These are phyloP conservation scores for Mastigias papua DNA, from an alignment of 30 jellyfish, hydroid and myxozoan species.

Conservation along the genomic window DNA sequence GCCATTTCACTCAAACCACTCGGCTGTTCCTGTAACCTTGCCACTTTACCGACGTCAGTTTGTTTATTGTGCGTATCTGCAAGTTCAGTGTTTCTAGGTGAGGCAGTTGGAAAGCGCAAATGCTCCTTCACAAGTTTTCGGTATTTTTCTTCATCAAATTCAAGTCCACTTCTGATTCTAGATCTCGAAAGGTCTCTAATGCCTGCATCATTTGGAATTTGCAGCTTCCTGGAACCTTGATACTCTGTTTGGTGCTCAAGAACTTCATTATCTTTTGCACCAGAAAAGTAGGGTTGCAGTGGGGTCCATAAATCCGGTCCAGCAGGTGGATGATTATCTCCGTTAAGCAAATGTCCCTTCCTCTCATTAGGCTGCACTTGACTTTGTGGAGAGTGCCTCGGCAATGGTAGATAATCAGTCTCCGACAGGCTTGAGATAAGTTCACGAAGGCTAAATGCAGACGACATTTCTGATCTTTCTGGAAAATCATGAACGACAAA, in stretches of 20 bases:
- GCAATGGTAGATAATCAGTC: constrained; percentile 46
- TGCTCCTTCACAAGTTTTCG: constrained; percentile 12
- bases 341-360: background rate
- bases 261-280: background rate
- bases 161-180: background rate
- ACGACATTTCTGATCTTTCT: constrained; percentile 37
- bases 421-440: constrained; percentile 61
- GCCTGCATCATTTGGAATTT: background rate
- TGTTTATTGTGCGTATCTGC: background rate
- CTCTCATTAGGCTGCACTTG: background rate
- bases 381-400: background rate
- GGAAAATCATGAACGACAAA: no score
- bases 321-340: background rate
- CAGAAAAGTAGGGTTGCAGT: constrained; percentile 6
- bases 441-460: constrained; percentile 53
- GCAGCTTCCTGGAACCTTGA: background rate
- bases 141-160: constrained; percentile 32
- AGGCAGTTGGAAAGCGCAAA: background rate
- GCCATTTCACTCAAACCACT: background rate
- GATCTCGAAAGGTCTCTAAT: background rate
- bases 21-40: no score
- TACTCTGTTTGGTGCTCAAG: background rate
- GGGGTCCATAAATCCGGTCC: background rate
- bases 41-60: no score
- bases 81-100: background rate